These are phyloP conservation scores for Nemotelus pantherinus DNA, from an alignment of 2,888 invertebrate species.

Conservation along the genomic window DNA sequence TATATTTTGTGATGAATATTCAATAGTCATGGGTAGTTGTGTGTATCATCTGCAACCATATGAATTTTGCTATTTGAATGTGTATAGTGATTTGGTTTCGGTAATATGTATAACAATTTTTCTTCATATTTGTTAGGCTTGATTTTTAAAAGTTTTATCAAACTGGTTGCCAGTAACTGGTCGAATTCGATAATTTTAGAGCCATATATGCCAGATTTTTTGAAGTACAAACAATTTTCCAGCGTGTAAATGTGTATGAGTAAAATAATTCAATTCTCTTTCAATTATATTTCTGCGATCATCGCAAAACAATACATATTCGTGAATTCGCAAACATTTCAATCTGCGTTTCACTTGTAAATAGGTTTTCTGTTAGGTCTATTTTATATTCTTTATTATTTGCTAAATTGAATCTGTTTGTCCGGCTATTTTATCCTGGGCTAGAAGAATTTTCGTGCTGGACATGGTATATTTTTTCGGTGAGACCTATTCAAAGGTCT, in stretches of 20 bases:
- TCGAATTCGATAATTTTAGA: neutral
- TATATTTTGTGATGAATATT: neutral
- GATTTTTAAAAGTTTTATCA: neutral
- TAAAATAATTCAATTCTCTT: too few species aligned
- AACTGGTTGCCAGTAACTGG: neutral
- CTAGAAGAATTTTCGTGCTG: conserved; percentile 6
- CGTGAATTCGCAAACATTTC: neutral
- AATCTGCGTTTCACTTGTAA: neutral
- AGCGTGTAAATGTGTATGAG: too few species aligned
- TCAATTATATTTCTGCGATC: too few species aligned
- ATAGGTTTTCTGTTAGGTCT: neutral
- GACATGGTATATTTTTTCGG: neutral
- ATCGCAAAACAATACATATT: too few species aligned
- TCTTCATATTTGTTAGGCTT: neutral
- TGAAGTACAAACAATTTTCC: too few species aligned
- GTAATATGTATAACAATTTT: neutral
- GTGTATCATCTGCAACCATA: conserved; percentile 11
- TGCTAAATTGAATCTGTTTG: neutral
- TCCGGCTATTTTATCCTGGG: neutral
- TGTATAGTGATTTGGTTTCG: neutral
- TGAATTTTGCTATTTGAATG: conserved; percentile 16
- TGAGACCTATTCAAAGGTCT: conserved; percentile 21
- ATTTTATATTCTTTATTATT: neutral
- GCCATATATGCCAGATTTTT: too few species aligned
- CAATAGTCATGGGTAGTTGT: neutral